Conservation (phyloP, 2,113 vertebrate genomes). For the Lota lota region DNA sequence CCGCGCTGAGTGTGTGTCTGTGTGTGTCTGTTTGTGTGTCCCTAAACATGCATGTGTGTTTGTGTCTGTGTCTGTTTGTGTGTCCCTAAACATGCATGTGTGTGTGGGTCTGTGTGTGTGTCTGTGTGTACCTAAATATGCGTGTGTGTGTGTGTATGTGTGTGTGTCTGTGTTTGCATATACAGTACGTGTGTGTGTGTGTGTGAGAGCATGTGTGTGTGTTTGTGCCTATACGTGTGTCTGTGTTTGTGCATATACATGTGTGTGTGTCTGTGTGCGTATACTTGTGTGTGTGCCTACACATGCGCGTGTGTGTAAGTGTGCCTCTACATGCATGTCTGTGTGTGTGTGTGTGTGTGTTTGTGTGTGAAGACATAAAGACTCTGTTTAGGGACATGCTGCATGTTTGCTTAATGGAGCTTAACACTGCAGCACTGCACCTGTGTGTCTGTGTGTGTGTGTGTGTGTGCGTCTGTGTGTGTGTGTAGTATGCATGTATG, state of each 20-base stretch:
- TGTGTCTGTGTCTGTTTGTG: slow-evolving; percentile 23
- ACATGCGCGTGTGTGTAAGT: not conserved
- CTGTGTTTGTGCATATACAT: slow-evolving; percentile 8
- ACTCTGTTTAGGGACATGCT: too few species aligned
- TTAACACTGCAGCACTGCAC: too few species aligned
- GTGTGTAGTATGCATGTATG: too few species aligned
- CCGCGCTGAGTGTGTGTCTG: not conserved
- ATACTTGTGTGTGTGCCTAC: not conserved
- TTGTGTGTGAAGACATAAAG: too few species aligned
- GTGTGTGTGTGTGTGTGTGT: not conserved
- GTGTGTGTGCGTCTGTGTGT: too few species aligned
- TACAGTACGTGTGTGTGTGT: slow-evolving; percentile 31
- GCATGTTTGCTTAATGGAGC: too few species aligned
- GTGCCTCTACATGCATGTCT: not conserved
- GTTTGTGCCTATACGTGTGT: not conserved
- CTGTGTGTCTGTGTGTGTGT: too few species aligned
- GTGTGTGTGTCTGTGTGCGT: not conserved
- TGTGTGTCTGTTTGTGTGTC: not conserved
- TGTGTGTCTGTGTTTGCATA: slow-evolving; percentile 33
- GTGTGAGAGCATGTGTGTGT: not conserved
- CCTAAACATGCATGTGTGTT: not conserved
- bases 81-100: slow-evolving; percentile 43
- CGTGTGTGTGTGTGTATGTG: slow-evolving; percentile 20
- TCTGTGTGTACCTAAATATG: slow-evolving; percentile 28
- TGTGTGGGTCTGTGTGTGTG: slow-evolving; percentile 7